Conservation (phyloP, 2,888 invertebrate genomes). For the Heliconius erato region DNA sequence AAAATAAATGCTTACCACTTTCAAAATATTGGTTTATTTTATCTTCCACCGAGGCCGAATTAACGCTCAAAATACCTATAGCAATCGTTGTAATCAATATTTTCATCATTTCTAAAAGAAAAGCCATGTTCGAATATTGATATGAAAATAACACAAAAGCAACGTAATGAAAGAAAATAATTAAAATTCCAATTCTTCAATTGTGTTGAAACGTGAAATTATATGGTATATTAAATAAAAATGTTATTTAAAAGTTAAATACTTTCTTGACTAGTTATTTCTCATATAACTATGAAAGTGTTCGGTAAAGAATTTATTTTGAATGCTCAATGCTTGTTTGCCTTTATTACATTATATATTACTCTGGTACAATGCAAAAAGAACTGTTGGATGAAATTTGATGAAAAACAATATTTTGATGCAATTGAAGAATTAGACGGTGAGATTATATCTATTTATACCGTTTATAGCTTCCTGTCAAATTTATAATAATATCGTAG, state of each 20-base stretch:
- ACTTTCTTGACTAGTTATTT: neutral
- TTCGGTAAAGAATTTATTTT: slow-evolving; percentile 4
- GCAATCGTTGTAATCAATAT: neutral
- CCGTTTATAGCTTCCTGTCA: no score
- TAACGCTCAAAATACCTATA: slow-evolving; percentile 18
- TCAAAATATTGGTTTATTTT: slow-evolving; percentile 55
- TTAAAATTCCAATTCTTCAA: slow-evolving; percentile 17
- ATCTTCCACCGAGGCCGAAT: slow-evolving; percentile 37
- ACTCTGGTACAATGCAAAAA: slow-evolving; percentile 16
- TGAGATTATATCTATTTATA: slow-evolving; percentile 48
- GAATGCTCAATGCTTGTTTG: neutral
- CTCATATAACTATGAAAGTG: slow-evolving; percentile 23
- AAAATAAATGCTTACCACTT: slow-evolving; percentile 55
- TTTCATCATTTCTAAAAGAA: slow-evolving; percentile 21
- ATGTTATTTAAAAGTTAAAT: slow-evolving; percentile 8
- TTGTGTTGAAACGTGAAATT: slow-evolving; percentile 37
- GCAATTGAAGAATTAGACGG: slow-evolving; percentile 64
- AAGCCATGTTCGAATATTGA: neutral
- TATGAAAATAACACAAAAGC: neutral
- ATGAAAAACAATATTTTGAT: slow-evolving; percentile 57
- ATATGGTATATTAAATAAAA: neutral
- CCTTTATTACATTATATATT: neutral
- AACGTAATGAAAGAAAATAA: slow-evolving; percentile 17
- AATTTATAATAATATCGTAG: no score
- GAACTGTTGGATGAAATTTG: slow-evolving; percentile 64